Evolutionary conservation across 2,797 vertebrate species (phyloP), one percentile per base, ranked within the genome.

Genomic region (Poeciliopsis presidionis): DNA sequence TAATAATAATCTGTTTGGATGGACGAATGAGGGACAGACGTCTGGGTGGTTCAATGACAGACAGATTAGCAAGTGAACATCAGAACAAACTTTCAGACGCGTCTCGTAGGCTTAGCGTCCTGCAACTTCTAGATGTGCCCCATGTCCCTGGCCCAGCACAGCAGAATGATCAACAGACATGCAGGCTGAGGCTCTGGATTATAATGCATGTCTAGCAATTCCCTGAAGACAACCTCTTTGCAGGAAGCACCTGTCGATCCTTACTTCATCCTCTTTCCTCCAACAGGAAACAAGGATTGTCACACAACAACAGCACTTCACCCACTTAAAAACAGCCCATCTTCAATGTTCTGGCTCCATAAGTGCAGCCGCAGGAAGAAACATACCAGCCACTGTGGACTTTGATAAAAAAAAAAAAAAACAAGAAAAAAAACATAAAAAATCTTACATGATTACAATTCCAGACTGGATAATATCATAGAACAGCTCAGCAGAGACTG

Each of bases 191-290:
- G 0, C 0, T 67, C 72, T 47, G 22, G 73, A 47, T 16, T 4
- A 59, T 7, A 30, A 33, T 65, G 13, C 57, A 53, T 65, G 73
- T 74, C 41, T 0, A 22, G 2, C 4, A 5, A 0, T 57, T 80
- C 75, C 57, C 82, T 80, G 63, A 67, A 74, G 49, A 70, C 2
- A 22, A 28, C 5, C 55, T 75, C 36, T 41, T 39, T 63, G 33
- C 74, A 90, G 93, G 91, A 94, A 91, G 45, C 93, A 92, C 83
- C 91, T 90, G 90, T 76, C 4, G 16, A 46, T 7, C 76, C 80
- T 86, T 71, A 73, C 63, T 41, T 25, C 63, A 83, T 61, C 72
- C 74, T 49, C 71, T 78, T 92, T 89, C 88, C 90, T 81, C 74
- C 45, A 69, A 41, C 87, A 88, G 92, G 91, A 93, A 92, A 87